Percentiles rank a stretch among this genome's conserved stretches.
Conservation (phyloP, 2,113 vertebrate species). For the Strix uralensis region DNA sequence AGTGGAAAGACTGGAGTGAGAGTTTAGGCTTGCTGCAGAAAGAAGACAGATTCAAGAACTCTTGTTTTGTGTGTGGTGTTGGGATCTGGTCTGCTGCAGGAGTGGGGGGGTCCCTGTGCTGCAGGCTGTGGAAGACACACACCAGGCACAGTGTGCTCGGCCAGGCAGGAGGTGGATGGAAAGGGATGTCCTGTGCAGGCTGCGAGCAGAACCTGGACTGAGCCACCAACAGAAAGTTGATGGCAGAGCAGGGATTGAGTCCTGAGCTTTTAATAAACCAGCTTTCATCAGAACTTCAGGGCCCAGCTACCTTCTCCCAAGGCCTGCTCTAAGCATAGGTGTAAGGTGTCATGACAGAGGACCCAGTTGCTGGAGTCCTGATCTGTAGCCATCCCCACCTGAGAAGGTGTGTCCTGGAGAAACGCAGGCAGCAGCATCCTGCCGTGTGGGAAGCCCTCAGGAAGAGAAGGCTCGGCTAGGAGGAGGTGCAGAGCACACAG, state of each 20-base stretch:
- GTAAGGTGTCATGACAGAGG: background rate
- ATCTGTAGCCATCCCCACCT: background rate
- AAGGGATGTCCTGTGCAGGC: background rate
- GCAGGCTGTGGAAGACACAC: background rate
- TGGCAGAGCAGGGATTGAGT: background rate
- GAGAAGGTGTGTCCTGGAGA: background rate
- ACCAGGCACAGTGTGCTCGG: background rate
- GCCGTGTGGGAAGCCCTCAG: background rate
- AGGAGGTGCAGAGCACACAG: background rate
- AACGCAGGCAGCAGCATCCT: background rate
- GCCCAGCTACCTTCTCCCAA: background rate
- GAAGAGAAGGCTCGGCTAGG: background rate
- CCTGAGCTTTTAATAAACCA: background rate
- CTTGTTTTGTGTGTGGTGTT: background rate
- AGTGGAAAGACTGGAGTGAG: background rate
- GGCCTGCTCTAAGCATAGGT: background rate
- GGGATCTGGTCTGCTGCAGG: background rate
- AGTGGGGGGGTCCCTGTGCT: background rate
- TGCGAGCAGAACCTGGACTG: background rate
- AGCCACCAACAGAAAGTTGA: background rate
- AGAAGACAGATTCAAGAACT: background rate
- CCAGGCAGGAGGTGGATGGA: background rate
- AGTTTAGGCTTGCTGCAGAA: background rate
- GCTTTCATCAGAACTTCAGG: background rate
- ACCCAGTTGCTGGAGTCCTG: background rate